Evolutionary conservation across 2,113 vertebrate species (phyloP).

Genomic region (Cryptotis parvus): DNA sequence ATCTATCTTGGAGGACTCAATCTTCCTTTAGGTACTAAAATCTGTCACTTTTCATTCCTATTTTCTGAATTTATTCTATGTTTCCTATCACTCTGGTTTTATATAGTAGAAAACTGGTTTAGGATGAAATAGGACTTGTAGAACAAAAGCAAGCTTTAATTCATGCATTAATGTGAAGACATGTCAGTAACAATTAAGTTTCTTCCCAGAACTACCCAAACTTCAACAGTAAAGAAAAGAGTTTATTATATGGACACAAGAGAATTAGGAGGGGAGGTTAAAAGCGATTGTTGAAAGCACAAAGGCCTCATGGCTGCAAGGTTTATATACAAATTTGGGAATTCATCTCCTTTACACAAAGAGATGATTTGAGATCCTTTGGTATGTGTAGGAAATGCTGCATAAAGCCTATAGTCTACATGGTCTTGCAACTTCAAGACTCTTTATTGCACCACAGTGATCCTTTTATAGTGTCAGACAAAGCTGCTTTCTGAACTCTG

Average conservation of each 20-base stretch:
- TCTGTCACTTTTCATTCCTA: too few species aligned
- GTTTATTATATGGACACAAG: background rate
- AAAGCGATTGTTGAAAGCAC: background rate
- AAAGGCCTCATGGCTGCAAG: too few species aligned
- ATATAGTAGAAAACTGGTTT: background rate
- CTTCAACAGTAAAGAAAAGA: background rate
- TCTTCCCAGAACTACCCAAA: background rate
- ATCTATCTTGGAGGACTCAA: too few species aligned
- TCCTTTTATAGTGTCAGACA: background rate
- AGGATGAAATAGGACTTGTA: background rate
- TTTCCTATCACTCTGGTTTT: background rate
- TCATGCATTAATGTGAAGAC: background rate
- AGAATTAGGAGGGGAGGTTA: background rate
- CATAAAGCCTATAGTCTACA: background rate
- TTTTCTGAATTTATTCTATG: too few species aligned
- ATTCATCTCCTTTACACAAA: too few species aligned
- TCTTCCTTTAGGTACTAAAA: too few species aligned
- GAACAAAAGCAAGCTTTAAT: background rate
- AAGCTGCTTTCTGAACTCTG: background rate
- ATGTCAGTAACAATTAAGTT: too few species aligned
- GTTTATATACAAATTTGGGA: too few species aligned
- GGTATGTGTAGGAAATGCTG: too few species aligned
- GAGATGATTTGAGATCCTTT: too few species aligned
- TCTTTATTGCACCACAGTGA: background rate
- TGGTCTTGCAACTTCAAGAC: too few species aligned